These are phyloP conservation scores for Epinephelus coioides DNA, from an alignment of 2,797 vertebrate species.

Conservation along the genomic window DNA sequence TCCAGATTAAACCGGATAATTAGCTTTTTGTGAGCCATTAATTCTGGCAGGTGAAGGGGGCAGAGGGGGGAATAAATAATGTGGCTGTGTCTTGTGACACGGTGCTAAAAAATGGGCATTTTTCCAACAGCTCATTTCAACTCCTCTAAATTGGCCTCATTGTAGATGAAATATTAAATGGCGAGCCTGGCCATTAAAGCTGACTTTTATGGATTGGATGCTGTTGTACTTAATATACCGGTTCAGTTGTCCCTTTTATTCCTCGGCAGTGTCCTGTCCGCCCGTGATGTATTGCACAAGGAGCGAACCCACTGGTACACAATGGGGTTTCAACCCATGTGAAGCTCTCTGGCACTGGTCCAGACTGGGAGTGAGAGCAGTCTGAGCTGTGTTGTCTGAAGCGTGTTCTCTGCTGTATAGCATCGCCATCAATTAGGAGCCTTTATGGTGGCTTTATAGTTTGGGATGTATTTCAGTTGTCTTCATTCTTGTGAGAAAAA, in stretches of 20 bases:
- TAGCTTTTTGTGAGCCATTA: constrained; percentile 84
- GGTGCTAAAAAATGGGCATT: constrained; percentile 75
- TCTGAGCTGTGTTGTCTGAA: constrained; percentile 40
- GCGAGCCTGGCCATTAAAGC: constrained; percentile 76
- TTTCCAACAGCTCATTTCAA: constrained; percentile 78
- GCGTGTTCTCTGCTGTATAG: constrained; percentile 17
- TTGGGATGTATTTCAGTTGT: constrained; percentile 1
- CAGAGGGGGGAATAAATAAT: constrained; percentile 77
- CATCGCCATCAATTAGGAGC: constrained; percentile 5
- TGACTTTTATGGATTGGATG: constrained; percentile 85
- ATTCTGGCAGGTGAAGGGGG: constrained; percentile 81
- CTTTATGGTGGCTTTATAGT: neutral
- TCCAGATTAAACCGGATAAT: constrained; percentile 86
- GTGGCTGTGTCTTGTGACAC: constrained; percentile 68
- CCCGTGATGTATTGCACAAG: constrained; percentile 82
- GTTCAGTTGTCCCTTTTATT: constrained; percentile 87
- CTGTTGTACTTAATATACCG: constrained; percentile 85
- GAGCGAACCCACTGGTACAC: constrained; percentile 74
- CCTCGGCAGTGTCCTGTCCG: constrained; percentile 80
- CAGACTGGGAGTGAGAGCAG: constrained; percentile 67
- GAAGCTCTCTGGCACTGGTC: constrained; percentile 79
- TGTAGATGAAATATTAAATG: constrained; percentile 86
- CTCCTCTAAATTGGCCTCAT: constrained; percentile 85
- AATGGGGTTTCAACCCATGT: constrained; percentile 79
- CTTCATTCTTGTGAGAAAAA: neutral